Conservation (phyloP, 92 coral and sea anemone species). For the Desmophyllum pertusum region DNA sequence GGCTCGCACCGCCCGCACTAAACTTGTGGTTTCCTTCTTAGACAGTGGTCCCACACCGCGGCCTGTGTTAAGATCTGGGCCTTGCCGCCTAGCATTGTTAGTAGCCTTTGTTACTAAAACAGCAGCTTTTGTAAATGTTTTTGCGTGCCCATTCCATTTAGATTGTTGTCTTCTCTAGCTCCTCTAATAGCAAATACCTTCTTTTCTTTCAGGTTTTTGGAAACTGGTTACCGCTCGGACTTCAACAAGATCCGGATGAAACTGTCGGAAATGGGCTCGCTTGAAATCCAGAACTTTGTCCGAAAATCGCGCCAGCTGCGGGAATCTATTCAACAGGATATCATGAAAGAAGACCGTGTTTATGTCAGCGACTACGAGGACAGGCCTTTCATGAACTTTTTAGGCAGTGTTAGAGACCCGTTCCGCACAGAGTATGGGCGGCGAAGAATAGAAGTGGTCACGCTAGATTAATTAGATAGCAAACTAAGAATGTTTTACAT, state of each 20-base stretch:
- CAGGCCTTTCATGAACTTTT: constrained; percentile 75
- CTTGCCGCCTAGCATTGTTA: constrained; percentile 20
- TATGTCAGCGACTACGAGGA: constrained; percentile 94
- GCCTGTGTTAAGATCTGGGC: background rate
- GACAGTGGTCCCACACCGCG: background rate
- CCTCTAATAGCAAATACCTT: background rate
- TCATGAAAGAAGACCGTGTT: constrained; percentile 92
- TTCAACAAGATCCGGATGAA: constrained; percentile 98
- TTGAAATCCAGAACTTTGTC: constrained; percentile 86
- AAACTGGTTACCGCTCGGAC: constrained; percentile 95
- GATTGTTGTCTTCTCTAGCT: background rate
- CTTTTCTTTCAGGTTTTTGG: constrained; percentile 79
- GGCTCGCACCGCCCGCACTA: background rate
- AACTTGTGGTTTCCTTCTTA: constrained; percentile 40
- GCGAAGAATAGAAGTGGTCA: constrained; percentile 91
- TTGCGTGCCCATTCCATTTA: background rate
- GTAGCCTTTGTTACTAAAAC: background rate
- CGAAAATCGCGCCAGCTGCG: constrained; percentile 94
- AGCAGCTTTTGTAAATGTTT: background rate
- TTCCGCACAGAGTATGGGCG: constrained; percentile 79
- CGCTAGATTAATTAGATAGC: constrained; percentile 69
- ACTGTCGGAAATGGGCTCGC: constrained; percentile 89
- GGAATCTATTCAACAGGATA: constrained; percentile 91
- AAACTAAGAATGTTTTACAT: background rate
- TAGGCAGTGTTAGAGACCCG: constrained; percentile 67